Percentiles rank a stretch among this genome's conserved stretches.
Conservation (phyloP, 1,140 invertebrate genomes). For the Nebria ingens region DNA sequence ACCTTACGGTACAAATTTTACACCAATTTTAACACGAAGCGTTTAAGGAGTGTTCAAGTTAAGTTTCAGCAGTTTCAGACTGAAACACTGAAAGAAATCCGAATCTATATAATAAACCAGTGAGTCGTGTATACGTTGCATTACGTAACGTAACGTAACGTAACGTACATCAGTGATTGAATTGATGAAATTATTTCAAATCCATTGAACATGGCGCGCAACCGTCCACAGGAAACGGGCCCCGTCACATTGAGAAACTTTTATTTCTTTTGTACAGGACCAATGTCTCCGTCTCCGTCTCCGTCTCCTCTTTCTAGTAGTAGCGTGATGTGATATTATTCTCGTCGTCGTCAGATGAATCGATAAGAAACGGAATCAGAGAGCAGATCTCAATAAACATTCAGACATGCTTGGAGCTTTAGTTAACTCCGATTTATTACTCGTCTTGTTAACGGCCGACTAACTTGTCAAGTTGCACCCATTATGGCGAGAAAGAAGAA, state of each 20-base stretch:
- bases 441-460: too few relatives aligned
- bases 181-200: conserved; percentile 29
- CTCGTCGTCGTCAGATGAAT: not conserved
- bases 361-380: not conserved
- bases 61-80: conserved; percentile 6
- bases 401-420: too few relatives aligned
- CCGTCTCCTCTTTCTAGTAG: too few relatives aligned
- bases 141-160: not conserved
- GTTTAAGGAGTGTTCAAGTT: not conserved
- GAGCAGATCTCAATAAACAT: too few relatives aligned
- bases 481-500: too few relatives aligned
- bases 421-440: too few relatives aligned
- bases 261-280: too few relatives aligned
- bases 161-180: conserved; percentile 20
- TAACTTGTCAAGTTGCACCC: too few relatives aligned
- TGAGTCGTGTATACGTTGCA: conserved; percentile 7
- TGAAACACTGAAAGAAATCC: conserved; percentile 10
- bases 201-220: conserved; percentile 29
- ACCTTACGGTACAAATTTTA: conserved; percentile 8
- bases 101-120: not conserved
- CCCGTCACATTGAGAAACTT: not conserved
- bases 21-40: conserved; percentile 9
- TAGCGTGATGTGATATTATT: too few relatives aligned
- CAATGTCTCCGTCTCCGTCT: not conserved
- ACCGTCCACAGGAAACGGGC: not conserved